Percentiles rank a stretch among this genome's conserved stretches.
These are phyloP conservation scores for Aplidium turbinatum DNA, from an alignment of 23 tunicate species.

Conservation along the genomic window DNA sequence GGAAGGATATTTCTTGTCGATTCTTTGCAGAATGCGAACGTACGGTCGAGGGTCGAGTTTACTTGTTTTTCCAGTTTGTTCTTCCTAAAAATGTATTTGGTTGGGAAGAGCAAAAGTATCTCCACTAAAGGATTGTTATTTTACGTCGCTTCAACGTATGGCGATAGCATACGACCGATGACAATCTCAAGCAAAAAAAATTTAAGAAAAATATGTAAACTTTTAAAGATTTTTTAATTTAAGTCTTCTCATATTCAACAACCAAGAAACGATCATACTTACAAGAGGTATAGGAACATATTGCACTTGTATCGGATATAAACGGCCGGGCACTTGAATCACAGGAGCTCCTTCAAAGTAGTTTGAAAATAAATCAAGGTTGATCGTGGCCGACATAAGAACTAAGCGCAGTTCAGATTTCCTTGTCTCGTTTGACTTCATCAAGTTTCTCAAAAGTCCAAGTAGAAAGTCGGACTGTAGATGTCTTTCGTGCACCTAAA, in stretches of 20 bases:
- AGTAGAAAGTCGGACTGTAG: slow-evolving; percentile 89
- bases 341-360: slow-evolving; percentile 90
- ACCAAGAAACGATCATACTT: too few relatives aligned
- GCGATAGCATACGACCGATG: too few relatives aligned
- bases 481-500: slow-evolving; percentile 89
- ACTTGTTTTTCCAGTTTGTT: slow-evolving; percentile 53
- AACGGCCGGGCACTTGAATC: slow-evolving; percentile 96
- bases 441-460: slow-evolving; percentile 69
- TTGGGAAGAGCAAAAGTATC: neutral
- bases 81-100: slow-evolving; percentile 60
- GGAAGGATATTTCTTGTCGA: slow-evolving; percentile 91
- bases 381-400: slow-evolving; percentile 96
- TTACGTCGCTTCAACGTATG: too few relatives aligned
- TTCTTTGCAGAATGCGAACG: slow-evolving; percentile 78
- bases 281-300: slow-evolving; percentile 79
- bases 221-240: too few relatives aligned
- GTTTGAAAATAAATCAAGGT: slow-evolving; percentile 73
- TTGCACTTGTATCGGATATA: slow-evolving; percentile 89
- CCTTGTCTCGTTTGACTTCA: neutral
- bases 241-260: too few relatives aligned
- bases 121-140: neutral
- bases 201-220: neutral
- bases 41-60: slow-evolving; percentile 84
- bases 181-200: neutral
- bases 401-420: slow-evolving; percentile 55